Base-by-base conservation (phyloP, 1,140 invertebrate species). In the Calosoma granatense region DNA sequence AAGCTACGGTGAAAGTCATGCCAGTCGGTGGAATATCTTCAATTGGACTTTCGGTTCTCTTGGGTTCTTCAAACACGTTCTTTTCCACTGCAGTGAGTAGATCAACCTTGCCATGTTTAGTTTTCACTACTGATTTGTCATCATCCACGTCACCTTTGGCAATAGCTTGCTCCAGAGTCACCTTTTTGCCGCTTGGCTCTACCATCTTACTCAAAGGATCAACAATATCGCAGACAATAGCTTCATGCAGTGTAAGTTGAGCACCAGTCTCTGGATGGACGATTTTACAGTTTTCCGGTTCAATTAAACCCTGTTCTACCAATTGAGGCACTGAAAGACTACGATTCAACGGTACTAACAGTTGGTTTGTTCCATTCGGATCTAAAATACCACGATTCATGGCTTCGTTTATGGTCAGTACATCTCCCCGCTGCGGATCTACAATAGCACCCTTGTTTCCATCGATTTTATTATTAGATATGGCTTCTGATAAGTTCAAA, bases 221-320 rank as follows among this genome's bases (percentile, higher is more conserved):
- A 52, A 94, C 78, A 57, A 93, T 88, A 70, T 92, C 90, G 72
- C 89, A 92, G 56, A 86, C 77, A 53, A 94, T 87, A 9, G 90
- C 90, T 77, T 94, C 88, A 57, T 81, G 78, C 47, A 93, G 76
- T 26, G 80, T 86, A 39, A 94, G 72, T 62, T 80, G 76, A 56
- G 74, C 77, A 3, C 90, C 90, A 17, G 87, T 90, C 77, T 93
- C 90, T 6, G 94, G 94, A 73, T 97, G 92, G 56, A 94, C 83
- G 60, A 97, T 87, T 70, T 86, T 88, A 56, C 85, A 82, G 30
- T 83, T 83, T 17, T 79, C 66, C n/a, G 81, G 75, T 71, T 94
- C 86, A 59, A 92, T 81, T 14, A 96, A 75, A 57, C 92, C 93
- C 72, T 92, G 89, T 61, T 84, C 78, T 43, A 90, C 79, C 55